Conservation (phyloP, 1,140 invertebrate species). For the Neelides sp. region DNA sequence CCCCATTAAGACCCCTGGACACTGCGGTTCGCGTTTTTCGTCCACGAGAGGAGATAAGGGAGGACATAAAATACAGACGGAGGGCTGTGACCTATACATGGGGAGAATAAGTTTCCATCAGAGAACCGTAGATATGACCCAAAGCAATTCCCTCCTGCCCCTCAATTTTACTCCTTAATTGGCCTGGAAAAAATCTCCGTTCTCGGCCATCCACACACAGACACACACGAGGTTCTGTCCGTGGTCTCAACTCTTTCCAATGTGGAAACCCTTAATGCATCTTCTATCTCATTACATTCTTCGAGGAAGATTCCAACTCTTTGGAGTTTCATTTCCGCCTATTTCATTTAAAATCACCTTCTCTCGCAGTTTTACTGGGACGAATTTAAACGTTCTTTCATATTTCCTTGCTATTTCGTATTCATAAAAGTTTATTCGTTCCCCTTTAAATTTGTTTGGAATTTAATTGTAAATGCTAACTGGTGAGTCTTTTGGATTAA, state of each 20-base stretch:
- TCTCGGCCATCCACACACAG: neutral
- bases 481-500: too few relatives aligned
- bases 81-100: too few relatives aligned
- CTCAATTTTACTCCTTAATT: conserved; percentile 25
- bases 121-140: conserved; percentile 22
- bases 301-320: neutral
- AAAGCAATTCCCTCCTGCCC: conserved; percentile 6
- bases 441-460: too few relatives aligned
- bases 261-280: conserved; percentile 1
- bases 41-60: neutral
- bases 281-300: conserved; percentile 1
- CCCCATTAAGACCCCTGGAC: neutral
- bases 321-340: neutral
- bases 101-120: too few relatives aligned
- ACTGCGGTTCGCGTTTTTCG: neutral
- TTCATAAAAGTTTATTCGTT: too few relatives aligned
- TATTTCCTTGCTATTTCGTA: too few relatives aligned
- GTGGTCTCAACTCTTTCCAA: neutral
- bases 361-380: neutral
- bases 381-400: too few relatives aligned
- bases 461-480: too few relatives aligned
- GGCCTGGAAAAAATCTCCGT: conserved; percentile 14
- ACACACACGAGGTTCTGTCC: too few relatives aligned
- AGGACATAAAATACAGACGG: conserved; percentile 5
- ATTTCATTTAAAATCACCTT: conserved; percentile 1